Evolutionary conservation across 2,797 vertebrate genomes (phyloP).

Genomic region (Pseudochirops cupreus): DNA sequence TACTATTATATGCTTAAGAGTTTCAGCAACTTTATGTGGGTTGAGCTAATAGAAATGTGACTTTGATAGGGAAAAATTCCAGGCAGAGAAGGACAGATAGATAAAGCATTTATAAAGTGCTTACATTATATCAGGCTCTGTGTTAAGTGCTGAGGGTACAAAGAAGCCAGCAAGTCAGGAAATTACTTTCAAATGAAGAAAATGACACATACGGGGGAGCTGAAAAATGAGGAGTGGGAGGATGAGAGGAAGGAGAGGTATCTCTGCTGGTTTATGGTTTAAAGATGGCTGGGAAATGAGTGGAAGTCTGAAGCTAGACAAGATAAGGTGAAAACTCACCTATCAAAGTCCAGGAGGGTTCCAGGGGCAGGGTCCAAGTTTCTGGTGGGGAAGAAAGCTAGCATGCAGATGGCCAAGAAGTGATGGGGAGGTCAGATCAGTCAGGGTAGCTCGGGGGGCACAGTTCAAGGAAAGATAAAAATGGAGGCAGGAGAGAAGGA

Average conservation of each 20-base stretch:
- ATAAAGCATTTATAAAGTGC: background rate
- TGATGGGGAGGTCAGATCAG: background rate
- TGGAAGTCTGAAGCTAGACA: background rate
- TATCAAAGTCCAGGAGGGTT: background rate
- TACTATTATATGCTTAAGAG: background rate
- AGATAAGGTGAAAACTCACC: background rate
- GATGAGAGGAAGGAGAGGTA: background rate
- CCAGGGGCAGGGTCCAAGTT: background rate
- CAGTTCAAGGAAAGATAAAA: background rate
- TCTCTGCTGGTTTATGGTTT: background rate
- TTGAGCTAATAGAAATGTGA: background rate
- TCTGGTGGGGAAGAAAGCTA: background rate
- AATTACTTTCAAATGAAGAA: background rate
- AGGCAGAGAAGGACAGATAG: background rate
- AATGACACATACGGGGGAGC: background rate
- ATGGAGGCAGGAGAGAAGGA: background rate
- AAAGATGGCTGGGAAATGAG: background rate
- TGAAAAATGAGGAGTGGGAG: background rate
- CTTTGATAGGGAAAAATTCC: background rate
- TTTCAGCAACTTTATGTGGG: background rate
- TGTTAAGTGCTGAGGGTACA: background rate
- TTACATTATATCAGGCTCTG: background rate
- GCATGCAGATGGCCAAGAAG: background rate
- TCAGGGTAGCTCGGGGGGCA: background rate
- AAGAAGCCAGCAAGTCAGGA: background rate